phyloP scores from a whole-genome alignment of 2,113 vertebrate genomes.

The Proterorhinus semilunaris region DNA sequence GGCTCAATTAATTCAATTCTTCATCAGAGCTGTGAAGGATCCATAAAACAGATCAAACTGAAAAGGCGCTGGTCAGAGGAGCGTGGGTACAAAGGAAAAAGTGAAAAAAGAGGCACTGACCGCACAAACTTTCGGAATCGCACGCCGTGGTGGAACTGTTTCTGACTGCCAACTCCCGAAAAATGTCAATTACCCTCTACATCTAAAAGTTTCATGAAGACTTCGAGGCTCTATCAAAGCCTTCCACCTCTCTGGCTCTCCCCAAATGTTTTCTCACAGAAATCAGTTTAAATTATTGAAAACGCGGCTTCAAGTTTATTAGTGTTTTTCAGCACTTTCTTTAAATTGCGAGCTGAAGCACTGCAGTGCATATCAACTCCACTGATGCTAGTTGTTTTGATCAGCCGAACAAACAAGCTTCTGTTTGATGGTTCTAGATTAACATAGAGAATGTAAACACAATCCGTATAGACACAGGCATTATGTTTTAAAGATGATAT shows the following conservation, averaged over 20 bases:
- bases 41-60: slow-evolving; percentile 59
- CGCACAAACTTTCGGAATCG: slow-evolving; percentile 56
- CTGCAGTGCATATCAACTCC: slow-evolving; percentile 54
- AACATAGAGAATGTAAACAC: not conserved
- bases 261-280: slow-evolving; percentile 62
- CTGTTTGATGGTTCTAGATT: not conserved
- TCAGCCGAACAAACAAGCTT: not conserved
- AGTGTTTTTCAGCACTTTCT: slow-evolving; percentile 63
- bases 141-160: slow-evolving; percentile 60
- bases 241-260: slow-evolving; percentile 55
- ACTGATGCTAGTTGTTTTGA: slow-evolving; percentile 50
- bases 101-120: slow-evolving; percentile 40
- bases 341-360: slow-evolving; percentile 49
- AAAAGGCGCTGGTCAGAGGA: slow-evolving; percentile 30
- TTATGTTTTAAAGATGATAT: not conserved
- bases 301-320: slow-evolving; percentile 61
- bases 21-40: slow-evolving; percentile 55
- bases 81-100: slow-evolving; percentile 5
- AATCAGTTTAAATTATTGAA: slow-evolving; percentile 73
- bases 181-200: slow-evolving; percentile 71
- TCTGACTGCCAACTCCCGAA: slow-evolving; percentile 68
- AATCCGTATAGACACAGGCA: not conserved
- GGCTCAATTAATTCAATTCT: slow-evolving; percentile 65
- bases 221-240: slow-evolving; percentile 71
- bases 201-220: slow-evolving; percentile 76